These are phyloP conservation scores for Calidris pygmaea DNA, from an alignment of 2,113 vertebrate species.

Conservation along the genomic window DNA sequence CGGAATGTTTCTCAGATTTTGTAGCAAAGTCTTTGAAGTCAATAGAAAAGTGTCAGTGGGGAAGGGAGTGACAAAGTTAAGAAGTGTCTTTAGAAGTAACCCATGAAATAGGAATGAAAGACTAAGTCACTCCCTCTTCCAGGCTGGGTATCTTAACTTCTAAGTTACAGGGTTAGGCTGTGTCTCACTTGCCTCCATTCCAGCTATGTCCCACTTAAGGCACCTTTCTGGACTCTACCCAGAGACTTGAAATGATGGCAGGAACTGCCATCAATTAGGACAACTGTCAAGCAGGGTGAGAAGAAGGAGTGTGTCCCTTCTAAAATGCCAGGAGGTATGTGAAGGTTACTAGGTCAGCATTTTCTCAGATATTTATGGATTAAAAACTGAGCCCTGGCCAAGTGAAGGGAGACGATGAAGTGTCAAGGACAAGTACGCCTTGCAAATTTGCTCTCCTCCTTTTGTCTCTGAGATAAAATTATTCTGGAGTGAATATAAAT, in stretches of 20 bases:
- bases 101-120: neutral
- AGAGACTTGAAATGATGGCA: neutral
- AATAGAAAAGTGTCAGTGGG: neutral
- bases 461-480: neutral
- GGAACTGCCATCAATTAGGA: conserved; percentile 9
- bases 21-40: neutral
- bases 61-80: neutral
- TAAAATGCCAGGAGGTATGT: conserved; percentile 15
- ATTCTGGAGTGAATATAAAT: neutral
- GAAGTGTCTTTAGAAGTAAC: neutral
- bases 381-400: conserved; percentile 27
- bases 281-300: conserved; percentile 11
- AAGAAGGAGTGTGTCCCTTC: neutral
- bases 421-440: conserved; percentile 1
- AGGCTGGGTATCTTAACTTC: neutral
- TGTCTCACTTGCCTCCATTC: neutral
- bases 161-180: neutral
- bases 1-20: neutral
- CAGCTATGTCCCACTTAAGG: neutral
- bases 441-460: neutral
- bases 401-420: neutral
- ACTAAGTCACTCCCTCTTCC: neutral
- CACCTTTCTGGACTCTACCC: neutral
- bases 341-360: conserved; percentile 47
- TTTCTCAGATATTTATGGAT: conserved; percentile 59